Evolutionary conservation across 2,797 vertebrate species (phyloP).

Genomic region (Anas georgica): DNA sequence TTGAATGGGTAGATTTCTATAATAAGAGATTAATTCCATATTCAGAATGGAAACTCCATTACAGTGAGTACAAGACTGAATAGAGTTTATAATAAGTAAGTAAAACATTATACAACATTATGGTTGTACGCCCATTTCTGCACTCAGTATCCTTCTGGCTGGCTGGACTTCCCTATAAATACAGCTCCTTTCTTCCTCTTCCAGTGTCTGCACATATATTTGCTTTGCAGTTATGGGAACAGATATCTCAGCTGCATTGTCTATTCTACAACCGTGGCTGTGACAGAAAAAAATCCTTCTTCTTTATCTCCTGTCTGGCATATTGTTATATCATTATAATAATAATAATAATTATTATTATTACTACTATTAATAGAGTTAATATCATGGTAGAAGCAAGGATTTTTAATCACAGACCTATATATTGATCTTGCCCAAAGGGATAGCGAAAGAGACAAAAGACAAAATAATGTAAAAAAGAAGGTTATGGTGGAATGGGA

Average conservation of each 20-base stretch:
- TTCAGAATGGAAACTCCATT: neutral
- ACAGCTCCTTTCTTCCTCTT: neutral
- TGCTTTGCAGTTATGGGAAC: neutral
- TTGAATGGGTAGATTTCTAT: neutral
- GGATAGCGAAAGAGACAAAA: neutral
- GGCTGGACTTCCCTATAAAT: neutral
- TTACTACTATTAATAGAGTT: neutral
- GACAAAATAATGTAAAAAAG: neutral
- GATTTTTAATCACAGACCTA: neutral
- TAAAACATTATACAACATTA: neutral
- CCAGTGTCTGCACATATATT: accelerated
- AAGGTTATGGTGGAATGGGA: neutral
- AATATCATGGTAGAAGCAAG: neutral
- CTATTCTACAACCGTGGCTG: neutral
- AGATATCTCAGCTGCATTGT: neutral
- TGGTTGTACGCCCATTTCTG: neutral
- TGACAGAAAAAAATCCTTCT: neutral
- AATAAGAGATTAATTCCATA: neutral
- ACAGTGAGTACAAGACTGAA: neutral
- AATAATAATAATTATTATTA: neutral
- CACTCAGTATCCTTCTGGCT: neutral
- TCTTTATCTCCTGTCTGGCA: neutral
- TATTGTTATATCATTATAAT: neutral
- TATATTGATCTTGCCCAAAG: neutral
- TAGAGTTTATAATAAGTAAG: neutral